Percentiles rank a stretch among this genome's conserved stretches.
These are phyloP conservation scores for Lochmaea capreae DNA, from an alignment of 2,888 invertebrate species.

Conservation along the genomic window DNA sequence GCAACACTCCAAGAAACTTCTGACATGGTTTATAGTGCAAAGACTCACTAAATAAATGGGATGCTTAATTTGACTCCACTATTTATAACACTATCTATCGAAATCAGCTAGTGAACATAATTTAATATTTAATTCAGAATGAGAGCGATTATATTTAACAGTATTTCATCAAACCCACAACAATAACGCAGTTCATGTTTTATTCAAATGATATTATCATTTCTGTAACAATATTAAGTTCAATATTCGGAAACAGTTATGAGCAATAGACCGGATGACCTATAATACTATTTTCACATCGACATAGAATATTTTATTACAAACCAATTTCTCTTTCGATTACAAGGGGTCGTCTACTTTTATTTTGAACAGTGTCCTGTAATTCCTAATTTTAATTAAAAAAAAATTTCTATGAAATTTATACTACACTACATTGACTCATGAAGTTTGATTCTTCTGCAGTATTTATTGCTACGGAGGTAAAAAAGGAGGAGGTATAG, in stretches of 20 bases:
- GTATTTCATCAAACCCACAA: neutral
- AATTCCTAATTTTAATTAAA: too few relatives aligned
- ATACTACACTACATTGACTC: too few relatives aligned
- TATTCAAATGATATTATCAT: constrained; percentile 1
- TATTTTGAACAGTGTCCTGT: neutral
- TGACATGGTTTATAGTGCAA: too few relatives aligned
- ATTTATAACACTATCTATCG: too few relatives aligned
- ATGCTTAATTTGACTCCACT: too few relatives aligned
- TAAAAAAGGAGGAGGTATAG: too few relatives aligned
- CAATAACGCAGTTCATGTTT: constrained; percentile 4
- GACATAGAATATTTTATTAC: neutral
- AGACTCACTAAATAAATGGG: too few relatives aligned
- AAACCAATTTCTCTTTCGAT: constrained; percentile 10
- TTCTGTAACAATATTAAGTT: neutral
- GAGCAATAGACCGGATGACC: constrained; percentile 25
- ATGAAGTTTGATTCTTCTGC: too few relatives aligned
- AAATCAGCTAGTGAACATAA: too few relatives aligned
- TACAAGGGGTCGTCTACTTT: neutral
- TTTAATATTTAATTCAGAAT: constrained; percentile 1
- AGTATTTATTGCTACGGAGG: too few relatives aligned
- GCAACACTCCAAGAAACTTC: too few relatives aligned
- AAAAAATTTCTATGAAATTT: too few relatives aligned
- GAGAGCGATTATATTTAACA: neutral
- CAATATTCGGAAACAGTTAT: constrained; percentile 23
- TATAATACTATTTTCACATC: neutral